Percentiles rank a stretch among this genome's conserved stretches.
These are phyloP conservation scores for Ichneumoninae sp. DNA, from an alignment of 2,888 invertebrate genomes.

Conservation along the genomic window DNA sequence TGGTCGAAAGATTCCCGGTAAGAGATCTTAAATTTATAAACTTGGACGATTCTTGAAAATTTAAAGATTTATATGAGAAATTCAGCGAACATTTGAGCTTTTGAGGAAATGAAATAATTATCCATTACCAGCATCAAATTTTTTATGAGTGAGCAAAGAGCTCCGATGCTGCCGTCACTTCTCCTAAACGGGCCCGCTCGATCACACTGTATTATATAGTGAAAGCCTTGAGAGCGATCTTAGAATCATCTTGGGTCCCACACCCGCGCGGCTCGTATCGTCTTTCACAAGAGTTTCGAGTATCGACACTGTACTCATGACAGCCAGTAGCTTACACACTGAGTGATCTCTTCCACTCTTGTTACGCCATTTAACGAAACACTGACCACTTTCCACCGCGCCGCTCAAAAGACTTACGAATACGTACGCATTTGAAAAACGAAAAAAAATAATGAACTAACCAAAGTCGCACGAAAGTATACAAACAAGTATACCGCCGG, in stretches of 20 bases:
- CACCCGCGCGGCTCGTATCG: conserved; percentile 61
- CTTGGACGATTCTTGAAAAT: too few species aligned
- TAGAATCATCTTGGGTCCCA: conserved; percentile 6
- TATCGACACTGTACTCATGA: conserved; percentile 66
- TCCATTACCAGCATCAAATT: background rate
- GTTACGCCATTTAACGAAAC: conserved; percentile 48
- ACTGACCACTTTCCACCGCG: conserved; percentile 6
- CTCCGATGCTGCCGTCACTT: background rate
- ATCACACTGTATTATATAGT: conserved; percentile 22
- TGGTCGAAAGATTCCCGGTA: background rate
- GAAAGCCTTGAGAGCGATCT: conserved; percentile 9
- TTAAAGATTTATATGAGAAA: background rate
- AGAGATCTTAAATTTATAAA: too few species aligned
- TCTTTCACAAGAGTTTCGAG: conserved; percentile 78
- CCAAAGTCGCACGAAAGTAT: conserved; percentile 16
- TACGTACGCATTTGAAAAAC: background rate
- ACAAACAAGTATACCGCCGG: background rate
- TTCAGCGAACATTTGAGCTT: background rate
- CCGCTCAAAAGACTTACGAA: background rate
- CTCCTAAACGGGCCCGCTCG: conserved; percentile 6
- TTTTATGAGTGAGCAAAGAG: background rate
- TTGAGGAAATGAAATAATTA: background rate
- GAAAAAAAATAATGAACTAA: background rate
- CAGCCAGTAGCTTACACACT: conserved; percentile 9
- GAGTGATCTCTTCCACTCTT: conserved; percentile 48